Conservation (phyloP, 1,140 invertebrate genomes). For the Eriosoma lanigerum region DNA sequence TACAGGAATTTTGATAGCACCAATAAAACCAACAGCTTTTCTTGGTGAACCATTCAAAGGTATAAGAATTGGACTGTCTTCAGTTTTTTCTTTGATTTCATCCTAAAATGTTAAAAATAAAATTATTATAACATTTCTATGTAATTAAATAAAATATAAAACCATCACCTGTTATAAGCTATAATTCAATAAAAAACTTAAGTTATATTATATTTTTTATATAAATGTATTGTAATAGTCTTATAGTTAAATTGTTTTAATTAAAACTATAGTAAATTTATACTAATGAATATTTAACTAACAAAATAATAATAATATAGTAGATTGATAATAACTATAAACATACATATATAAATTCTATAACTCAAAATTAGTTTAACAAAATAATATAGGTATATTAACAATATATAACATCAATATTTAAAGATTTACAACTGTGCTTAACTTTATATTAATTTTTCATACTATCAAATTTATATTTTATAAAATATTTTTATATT, state of each 20-base stretch:
- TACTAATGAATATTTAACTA: neutral
- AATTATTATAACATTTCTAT: neutral
- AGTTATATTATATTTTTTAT: neutral
- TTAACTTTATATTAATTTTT: neutral
- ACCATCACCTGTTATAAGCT: slow-evolving; percentile 32
- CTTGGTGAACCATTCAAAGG: slow-evolving; percentile 54
- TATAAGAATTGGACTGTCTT: slow-evolving; percentile 54
- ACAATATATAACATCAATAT: neutral
- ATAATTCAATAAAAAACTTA: neutral
- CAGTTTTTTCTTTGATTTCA: slow-evolving; percentile 52
- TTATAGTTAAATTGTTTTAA: neutral
- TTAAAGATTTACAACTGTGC: neutral
- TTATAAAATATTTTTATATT: too few species aligned
- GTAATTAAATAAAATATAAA: neutral
- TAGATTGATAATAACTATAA: neutral
- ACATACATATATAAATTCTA: neutral
- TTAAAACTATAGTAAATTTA: neutral
- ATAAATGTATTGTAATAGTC: too few species aligned
- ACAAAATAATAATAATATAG: neutral
- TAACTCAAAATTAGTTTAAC: too few species aligned
- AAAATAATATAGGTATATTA: neutral
- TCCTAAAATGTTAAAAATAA: slow-evolving; percentile 24
- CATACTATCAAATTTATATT: too few species aligned
- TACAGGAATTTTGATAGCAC: slow-evolving; percentile 79
- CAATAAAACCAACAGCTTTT: slow-evolving; percentile 75